phyloP scores from a whole-genome alignment of 2,113 vertebrate genomes.

The Laticauda colubrina region DNA sequence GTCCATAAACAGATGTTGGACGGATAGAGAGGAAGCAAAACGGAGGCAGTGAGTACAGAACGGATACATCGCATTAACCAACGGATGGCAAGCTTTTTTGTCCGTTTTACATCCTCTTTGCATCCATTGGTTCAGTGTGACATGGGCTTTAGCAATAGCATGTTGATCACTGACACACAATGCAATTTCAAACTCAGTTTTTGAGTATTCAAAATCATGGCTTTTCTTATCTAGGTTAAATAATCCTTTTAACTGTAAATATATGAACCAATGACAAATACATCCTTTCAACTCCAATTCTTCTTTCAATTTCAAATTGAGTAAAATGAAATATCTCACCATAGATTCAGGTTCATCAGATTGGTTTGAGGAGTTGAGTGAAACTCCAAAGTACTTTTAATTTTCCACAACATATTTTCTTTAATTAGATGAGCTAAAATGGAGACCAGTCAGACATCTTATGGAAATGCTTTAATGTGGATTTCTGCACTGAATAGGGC shows the following conservation, averaged over 20 bases:
- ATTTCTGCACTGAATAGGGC: neutral
- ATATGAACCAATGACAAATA: neutral
- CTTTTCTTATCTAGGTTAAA: neutral
- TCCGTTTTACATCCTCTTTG: no score
- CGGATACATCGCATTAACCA: no score
- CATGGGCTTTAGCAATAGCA: neutral
- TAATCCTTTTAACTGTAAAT: neutral
- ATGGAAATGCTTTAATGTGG: neutral
- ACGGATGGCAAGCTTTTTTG: no score
- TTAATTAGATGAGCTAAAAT: neutral
- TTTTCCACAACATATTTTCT: neutral
- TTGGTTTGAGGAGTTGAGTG: neutral
- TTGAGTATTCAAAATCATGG: neutral
- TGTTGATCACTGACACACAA: neutral
- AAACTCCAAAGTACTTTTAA: neutral
- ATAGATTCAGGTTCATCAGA: neutral
- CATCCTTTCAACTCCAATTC: neutral
- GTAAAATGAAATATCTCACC: neutral
- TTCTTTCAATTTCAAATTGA: neutral
- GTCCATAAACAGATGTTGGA: no score
- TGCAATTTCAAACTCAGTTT: neutral
- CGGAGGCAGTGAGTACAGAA: no score
- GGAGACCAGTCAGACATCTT: neutral
- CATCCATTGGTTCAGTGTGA: no score
- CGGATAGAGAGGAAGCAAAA: no score